phyloP scores from a whole-genome alignment of 2,797 vertebrate species.

The Smutsia gigantea region DNA sequence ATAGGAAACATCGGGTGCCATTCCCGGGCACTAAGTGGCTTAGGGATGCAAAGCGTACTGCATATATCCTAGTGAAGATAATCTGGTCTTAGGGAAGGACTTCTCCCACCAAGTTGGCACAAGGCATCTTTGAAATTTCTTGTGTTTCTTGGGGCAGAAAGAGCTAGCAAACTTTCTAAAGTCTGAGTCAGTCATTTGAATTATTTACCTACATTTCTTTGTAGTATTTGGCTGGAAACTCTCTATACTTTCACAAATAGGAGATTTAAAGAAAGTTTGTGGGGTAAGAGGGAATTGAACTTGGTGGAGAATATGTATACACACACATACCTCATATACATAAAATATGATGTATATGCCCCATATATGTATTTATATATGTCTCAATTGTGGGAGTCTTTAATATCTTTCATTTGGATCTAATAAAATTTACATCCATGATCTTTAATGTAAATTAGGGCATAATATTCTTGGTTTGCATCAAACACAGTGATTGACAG shows the following conservation, averaged over 20 bases:
- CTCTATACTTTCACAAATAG: conserved; percentile 28
- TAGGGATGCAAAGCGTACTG: conserved; percentile 41
- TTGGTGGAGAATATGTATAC: not conserved
- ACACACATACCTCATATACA: not conserved
- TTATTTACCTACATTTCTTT: conserved; percentile 42
- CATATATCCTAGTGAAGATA: conserved; percentile 47
- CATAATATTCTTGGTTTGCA: not conserved
- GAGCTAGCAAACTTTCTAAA: conserved; percentile 37
- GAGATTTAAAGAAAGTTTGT: not conserved
- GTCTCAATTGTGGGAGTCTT: not conserved
- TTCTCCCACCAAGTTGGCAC: conserved; percentile 43
- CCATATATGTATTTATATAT: not conserved
- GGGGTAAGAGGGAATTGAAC: not conserved
- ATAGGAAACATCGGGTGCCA: conserved; percentile 68
- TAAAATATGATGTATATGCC: not conserved
- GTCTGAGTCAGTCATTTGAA: conserved; percentile 33
- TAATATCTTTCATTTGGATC: not conserved
- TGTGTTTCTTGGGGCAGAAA: conserved; percentile 56
- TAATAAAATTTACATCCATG: not conserved
- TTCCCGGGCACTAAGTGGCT: conserved; percentile 69
- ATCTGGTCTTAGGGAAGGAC: conserved; percentile 13
- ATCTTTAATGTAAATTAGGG: not conserved
- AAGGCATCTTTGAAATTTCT: conserved; percentile 44
- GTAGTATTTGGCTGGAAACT: not conserved
- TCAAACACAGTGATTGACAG: not conserved